These are phyloP conservation scores for Conus betulinus DNA, from an alignment of 1,140 invertebrate genomes.

Conservation along the genomic window DNA sequence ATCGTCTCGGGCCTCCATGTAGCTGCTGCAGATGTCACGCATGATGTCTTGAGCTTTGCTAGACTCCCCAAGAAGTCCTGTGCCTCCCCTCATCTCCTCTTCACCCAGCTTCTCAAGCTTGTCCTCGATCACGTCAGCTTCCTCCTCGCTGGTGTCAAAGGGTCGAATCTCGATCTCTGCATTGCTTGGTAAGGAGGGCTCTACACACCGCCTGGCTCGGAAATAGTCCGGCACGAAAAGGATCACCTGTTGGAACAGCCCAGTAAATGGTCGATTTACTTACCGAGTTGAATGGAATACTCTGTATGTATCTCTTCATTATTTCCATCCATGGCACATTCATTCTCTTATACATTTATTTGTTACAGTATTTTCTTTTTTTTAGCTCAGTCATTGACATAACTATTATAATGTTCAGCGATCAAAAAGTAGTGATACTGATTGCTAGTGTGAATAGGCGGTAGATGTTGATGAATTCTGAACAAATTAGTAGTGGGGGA, in stretches of 20 bases:
- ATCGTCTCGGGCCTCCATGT: slow-evolving; percentile 5
- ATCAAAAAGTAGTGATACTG: too few species aligned
- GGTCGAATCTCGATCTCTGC: slow-evolving; percentile 4
- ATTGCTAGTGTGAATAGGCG: too few species aligned
- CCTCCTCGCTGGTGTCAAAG: background rate
- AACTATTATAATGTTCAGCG: too few species aligned
- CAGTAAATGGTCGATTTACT: too few species aligned
- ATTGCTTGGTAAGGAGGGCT: slow-evolving; percentile 1
- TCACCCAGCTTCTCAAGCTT: background rate
- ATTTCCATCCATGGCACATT: too few species aligned
- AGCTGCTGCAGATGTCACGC: slow-evolving; percentile 19
- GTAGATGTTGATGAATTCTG: too few species aligned
- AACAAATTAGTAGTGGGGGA: too few species aligned
- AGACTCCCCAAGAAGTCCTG: background rate
- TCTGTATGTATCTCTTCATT: too few species aligned
- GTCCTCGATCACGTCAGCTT: background rate
- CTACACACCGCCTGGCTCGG: slow-evolving; percentile 28
- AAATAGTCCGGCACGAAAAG: slow-evolving; percentile 35
- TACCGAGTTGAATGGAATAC: too few species aligned
- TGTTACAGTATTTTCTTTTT: too few species aligned
- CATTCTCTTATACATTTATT: too few species aligned
- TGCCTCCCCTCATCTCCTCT: slow-evolving; percentile 3
- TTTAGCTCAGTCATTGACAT: too few species aligned
- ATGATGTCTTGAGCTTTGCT: background rate
- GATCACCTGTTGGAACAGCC: slow-evolving; percentile 7